Evolutionary conservation across 2,888 invertebrate species (phyloP).

Genomic region (Leucophenga montana): DNA sequence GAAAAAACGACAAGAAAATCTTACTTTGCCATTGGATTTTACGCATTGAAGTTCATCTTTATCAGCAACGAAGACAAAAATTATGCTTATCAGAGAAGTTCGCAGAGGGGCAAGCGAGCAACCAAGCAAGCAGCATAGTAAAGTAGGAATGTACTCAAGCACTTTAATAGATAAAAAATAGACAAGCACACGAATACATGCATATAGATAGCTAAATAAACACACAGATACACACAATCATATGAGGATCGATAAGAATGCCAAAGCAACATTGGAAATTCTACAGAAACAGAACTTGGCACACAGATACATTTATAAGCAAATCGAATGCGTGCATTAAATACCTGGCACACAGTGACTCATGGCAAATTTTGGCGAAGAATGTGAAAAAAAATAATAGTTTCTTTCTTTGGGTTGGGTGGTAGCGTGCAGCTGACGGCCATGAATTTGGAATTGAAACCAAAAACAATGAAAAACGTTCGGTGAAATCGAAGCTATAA

Average conservation of each 20-base stretch:
- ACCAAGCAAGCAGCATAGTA: no score
- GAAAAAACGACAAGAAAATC: constrained; percentile 11
- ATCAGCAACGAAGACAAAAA: constrained; percentile 1
- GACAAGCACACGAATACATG: neutral
- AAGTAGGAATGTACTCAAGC: neutral
- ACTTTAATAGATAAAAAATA: constrained; percentile 9
- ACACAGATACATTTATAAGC: neutral
- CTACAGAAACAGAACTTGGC: constrained; percentile 15
- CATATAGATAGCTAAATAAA: neutral
- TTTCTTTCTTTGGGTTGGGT: no score
- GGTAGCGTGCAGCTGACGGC: no score
- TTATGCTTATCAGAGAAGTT: neutral
- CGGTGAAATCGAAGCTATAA: no score
- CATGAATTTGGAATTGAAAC: no score
- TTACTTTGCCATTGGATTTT: constrained; percentile 36
- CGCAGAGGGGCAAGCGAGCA: no score
- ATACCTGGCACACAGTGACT: neutral
- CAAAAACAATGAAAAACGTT: no score
- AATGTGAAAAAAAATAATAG: no score
- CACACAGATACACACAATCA: neutral
- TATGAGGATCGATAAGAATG: constrained; percentile 25
- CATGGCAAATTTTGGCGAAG: neutral
- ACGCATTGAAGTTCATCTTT: neutral
- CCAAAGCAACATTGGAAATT: neutral
- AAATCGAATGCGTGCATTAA: no score